Evolutionary conservation across 2,113 vertebrate genomes (phyloP).

Genomic region (Onychostoma macrolepis): DNA sequence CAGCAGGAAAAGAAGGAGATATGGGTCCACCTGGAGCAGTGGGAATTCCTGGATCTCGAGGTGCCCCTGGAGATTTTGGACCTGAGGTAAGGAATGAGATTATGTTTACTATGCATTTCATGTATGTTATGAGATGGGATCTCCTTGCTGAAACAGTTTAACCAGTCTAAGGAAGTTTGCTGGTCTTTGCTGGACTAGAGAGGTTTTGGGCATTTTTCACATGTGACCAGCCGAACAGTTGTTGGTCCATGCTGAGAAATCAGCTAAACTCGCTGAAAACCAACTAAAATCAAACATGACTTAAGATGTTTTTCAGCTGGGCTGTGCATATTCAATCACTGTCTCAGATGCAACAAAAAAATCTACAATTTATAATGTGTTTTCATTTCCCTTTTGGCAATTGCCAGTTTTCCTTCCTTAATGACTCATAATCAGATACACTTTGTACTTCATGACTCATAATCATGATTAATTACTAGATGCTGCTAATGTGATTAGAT

Average conservation of each 20-base stretch:
- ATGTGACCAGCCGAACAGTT: background rate
- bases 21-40: conserved; percentile 84
- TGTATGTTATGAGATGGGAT: background rate
- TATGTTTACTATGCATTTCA: background rate
- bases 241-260: no score
- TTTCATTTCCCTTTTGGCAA: background rate
- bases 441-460: conserved; percentile 1
- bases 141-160: background rate
- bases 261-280: no score
- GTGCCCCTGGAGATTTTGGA: conserved; percentile 87
- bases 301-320: no score
- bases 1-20: conserved; percentile 91
- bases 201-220: background rate
- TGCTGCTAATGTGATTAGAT: background rate
- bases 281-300: no score
- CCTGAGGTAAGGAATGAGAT: conserved; percentile 80
- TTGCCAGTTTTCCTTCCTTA: background rate
- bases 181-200: background rate
- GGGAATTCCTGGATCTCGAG: conserved; percentile 91
- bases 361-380: background rate
- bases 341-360: background rate
- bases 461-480: conserved; percentile 1
- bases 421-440: background rate
- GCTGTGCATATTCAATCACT: background rate
- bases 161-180: background rate